A percentile compares a stretch with the other conserved stretches of the same genome.
Conservation (phyloP, 2,888 invertebrate species). For the Tetragnatha montana region DNA sequence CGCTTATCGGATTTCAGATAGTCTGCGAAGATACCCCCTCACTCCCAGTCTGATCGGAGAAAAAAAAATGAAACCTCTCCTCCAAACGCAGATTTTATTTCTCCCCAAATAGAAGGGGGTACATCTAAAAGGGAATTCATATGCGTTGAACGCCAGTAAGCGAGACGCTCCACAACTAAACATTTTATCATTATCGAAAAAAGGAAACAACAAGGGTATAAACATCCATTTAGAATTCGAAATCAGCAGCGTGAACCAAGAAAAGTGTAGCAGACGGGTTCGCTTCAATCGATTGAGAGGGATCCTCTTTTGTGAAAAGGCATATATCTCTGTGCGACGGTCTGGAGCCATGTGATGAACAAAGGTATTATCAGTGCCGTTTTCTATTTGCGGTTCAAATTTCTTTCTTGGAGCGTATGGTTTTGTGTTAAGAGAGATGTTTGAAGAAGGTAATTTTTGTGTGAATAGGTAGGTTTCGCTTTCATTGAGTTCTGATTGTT, state of each 20-base stretch:
- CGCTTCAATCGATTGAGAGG: constrained; percentile 4
- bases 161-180: neutral
- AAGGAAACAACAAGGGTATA: constrained; percentile 11
- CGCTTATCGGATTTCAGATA: constrained; percentile 26
- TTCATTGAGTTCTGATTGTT: too few relatives aligned
- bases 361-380: neutral
- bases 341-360: constrained; percentile 39
- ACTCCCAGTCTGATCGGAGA: neutral
- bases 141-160: constrained; percentile 3
- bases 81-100: neutral
- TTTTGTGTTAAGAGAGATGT: neutral
- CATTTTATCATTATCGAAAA: constrained; percentile 27
- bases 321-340: constrained; percentile 19
- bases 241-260: neutral
- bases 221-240: constrained; percentile 42
- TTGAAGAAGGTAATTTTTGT: neutral
- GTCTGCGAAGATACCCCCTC: constrained; percentile 12
- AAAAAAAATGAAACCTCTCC: neutral
- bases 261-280: constrained; percentile 25
- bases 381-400: neutral
- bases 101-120: neutral
- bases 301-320: neutral
- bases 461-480: too few relatives aligned
- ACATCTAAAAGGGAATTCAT: constrained; percentile 24
- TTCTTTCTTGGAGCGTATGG: neutral